A percentile compares a stretch with the other conserved stretches of the same genome.
Evolutionary conservation across 2,888 invertebrate genomes (phyloP).

Genomic region (Perdita meconis): DNA sequence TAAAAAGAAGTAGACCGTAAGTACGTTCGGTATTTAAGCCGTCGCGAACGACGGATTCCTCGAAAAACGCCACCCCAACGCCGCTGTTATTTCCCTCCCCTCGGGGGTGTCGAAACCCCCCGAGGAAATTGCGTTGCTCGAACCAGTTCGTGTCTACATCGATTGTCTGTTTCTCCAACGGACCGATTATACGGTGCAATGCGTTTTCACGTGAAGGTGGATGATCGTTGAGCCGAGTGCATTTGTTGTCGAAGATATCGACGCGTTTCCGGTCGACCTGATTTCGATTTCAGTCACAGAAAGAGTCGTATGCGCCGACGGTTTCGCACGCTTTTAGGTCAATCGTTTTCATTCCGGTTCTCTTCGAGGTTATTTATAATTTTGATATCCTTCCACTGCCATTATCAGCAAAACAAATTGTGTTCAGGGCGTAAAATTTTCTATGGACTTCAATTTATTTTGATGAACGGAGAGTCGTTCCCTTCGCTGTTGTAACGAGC

Average conservation of each 20-base stretch:
- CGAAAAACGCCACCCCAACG: slow-evolving; percentile 19
- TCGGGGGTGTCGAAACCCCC: neutral
- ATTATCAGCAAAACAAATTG: too few species aligned
- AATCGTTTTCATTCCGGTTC: neutral
- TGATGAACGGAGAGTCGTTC: too few species aligned
- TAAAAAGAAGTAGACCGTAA: slow-evolving; percentile 27
- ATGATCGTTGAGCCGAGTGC: slow-evolving; percentile 34
- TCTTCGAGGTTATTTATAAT: too few species aligned
- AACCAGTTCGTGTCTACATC: slow-evolving; percentile 22
- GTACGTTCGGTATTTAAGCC: slow-evolving; percentile 24
- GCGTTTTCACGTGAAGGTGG: slow-evolving; percentile 27
- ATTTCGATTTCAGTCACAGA: slow-evolving; percentile 17
- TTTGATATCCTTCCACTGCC: too few species aligned
- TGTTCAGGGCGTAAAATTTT: too few species aligned
- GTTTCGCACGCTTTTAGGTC: neutral
- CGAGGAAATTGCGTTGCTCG: slow-evolving; percentile 36
- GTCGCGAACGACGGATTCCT: slow-evolving; percentile 25
- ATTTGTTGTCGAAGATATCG: slow-evolving; percentile 32
- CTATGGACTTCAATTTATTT: too few species aligned
- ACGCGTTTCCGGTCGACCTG: slow-evolving; percentile 28
- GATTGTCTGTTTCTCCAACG: neutral
- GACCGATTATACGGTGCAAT: slow-evolving; percentile 15
- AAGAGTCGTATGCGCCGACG: slow-evolving; percentile 5
- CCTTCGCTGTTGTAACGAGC: too few species aligned
- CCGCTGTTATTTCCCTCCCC: slow-evolving; percentile 2